A percentile compares a stretch with the other conserved stretches of the same genome.
Evolutionary conservation across 1,140 invertebrate genomes (phyloP).

Genomic region (Alviniconcha marisindica): DNA sequence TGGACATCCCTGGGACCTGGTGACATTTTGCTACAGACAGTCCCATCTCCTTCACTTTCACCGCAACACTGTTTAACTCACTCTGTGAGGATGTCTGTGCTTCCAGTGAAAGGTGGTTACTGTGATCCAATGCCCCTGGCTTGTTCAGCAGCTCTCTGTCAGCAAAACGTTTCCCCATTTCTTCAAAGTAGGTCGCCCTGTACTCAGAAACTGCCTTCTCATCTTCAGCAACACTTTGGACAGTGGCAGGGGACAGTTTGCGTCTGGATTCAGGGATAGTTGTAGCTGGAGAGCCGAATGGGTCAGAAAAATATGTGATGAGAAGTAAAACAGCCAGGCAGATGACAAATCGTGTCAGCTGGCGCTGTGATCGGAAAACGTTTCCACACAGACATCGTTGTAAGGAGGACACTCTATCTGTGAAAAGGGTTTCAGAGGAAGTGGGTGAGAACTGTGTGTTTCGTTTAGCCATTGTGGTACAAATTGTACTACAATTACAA

Average conservation of each 20-base stretch:
- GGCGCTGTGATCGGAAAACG: conserved; percentile 11
- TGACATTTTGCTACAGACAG: not conserved
- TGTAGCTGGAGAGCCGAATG: not conserved
- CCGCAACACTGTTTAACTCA: not conserved
- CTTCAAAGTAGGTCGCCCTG: not conserved
- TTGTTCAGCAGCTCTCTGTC: too few relatives aligned
- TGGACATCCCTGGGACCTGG: conserved; percentile 11
- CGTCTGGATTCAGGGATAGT: not conserved
- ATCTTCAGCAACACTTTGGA: not conserved
- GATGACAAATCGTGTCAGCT: not conserved
- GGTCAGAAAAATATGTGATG: not conserved
- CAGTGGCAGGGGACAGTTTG: not conserved
- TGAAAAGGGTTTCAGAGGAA: not conserved
- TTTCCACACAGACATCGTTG: conserved; percentile 1
- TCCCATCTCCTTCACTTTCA: not conserved
- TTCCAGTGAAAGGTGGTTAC: too few relatives aligned
- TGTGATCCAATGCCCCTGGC: too few relatives aligned
- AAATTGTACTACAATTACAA: not conserved
- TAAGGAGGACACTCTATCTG: not conserved
- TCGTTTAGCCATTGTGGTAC: not conserved
- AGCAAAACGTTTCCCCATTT: not conserved
- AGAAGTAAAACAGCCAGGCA: not conserved
- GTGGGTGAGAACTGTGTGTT: not conserved
- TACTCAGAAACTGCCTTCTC: not conserved
- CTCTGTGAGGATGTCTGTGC: too few relatives aligned